Base-by-base conservation (phyloP, 2,113 vertebrate species). In the Vicugna pacos region DNA sequence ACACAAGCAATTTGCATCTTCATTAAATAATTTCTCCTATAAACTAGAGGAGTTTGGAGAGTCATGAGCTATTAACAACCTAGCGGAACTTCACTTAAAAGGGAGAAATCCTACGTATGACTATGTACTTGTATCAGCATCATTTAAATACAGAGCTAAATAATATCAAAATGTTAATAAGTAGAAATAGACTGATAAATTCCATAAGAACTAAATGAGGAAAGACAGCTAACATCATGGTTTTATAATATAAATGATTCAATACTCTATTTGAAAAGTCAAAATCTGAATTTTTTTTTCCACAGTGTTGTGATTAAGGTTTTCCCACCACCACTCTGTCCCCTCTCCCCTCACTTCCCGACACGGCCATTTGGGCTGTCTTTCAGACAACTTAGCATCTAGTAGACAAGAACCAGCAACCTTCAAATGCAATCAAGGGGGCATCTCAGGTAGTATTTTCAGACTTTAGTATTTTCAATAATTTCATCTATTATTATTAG, bases 11-110 rank as follows among this genome's bases (percentile, higher is more conserved):
- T 97, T 96, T 88, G 92, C 96, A 83, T 91, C 95, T 96, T 98
- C 97, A 95, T 98, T 98, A 98, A 98, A 98, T 97, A 97, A 97
- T 97, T 98, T 93, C 92, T 98, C 89, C 91, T 97, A 87, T 98
- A 98, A 98, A 96, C 93, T 96, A 95, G 48, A 84, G 83, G 89
- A 97, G 83, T 97, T 96, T 91, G 89, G 94, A 97, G 84, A 96
- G 84, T 97, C 96, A 97, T 98, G 97, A 98, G 83, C 95, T 94
- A 95, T 97, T 98, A 97, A 96, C 93, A 93, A 95, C 50, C 28
- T 56, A 28, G 83, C 77, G 50, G 58, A 91, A 92, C 54, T 87
- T 96, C 83, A 93, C 76, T 94, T 93, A 84, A 95, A 89, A 95
- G 65, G 64, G 46, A 97, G 88, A 95, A 97, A 65, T 86, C 26